A percentile compares a stretch with the other conserved stretches of the same genome.
Conservation (phyloP, 2,888 invertebrate species). For the Conchocele bisecta region DNA sequence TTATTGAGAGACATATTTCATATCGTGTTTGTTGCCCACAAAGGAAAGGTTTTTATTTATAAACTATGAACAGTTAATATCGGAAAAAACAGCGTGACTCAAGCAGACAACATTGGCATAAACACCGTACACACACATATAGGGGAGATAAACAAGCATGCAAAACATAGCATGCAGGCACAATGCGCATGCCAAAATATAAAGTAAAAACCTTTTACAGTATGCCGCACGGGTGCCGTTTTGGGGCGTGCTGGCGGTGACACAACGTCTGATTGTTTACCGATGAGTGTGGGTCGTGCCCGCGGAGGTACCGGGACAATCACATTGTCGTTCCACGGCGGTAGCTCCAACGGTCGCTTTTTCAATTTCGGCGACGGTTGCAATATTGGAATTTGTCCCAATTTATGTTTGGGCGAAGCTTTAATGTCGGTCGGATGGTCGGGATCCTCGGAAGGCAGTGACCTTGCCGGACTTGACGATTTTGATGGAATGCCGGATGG, state of each 20-base stretch:
- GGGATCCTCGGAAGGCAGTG: neutral
- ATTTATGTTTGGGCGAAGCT: neutral
- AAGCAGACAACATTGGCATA: no score
- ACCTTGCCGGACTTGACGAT: neutral
- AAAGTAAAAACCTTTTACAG: constrained; percentile 49
- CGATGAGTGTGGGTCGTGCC: constrained; percentile 53
- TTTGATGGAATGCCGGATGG: no score
- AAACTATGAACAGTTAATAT: no score
- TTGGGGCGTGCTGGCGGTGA: constrained; percentile 38
- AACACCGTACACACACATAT: no score
- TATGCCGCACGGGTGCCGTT: constrained; percentile 48
- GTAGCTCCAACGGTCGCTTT: constrained; percentile 46
- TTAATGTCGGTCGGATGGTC: neutral
- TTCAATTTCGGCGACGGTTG: neutral
- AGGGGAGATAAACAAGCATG: no score
- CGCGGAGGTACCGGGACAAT: constrained; percentile 47
- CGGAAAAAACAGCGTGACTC: no score
- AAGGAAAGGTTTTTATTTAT: no score
- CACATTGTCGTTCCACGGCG: constrained; percentile 59
- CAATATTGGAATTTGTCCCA: constrained; percentile 3
- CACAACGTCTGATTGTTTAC: constrained; percentile 47
- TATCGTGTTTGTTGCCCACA: no score
- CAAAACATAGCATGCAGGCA: no score
- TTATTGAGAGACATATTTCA: no score
- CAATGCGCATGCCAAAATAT: no score